Base-by-base conservation (phyloP, 1,140 invertebrate species). In the Anadara kagoshimensis region DNA sequence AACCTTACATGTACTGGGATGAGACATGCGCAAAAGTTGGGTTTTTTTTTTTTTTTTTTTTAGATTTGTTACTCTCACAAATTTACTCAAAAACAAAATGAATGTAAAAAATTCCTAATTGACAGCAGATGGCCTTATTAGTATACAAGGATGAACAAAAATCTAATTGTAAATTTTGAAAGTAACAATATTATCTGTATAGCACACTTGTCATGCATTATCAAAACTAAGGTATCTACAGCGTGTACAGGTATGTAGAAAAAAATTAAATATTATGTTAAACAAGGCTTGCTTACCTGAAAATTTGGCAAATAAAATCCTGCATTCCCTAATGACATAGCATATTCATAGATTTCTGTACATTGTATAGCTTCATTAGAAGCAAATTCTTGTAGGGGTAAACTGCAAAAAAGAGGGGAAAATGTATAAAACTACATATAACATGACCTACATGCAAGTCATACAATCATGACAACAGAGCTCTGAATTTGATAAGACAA, bases 311-410 rank as follows among this genome's bases (percentile, higher is more conserved):
- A 90, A 69, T 91, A 91, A 82, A 94, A 95, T 49, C 92, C 90
- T n/a, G 93, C 91, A 81, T 95, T 93, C 74, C 93, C 87, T 43
- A 98, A 91, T 75, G 93, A 93, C 57, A 94, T 92, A 0, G 96
- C 96, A 88, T 96, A 98, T 88, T 98, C 97, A 87, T 97, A 98
- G 63, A 98, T 94, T 89, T 98, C 96, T 0, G 96, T 98, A 85
- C 96, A 94, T 90, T 97, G 95, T 61, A 98, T 94, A 5, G 96
- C 95, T 86, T 95, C 93, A 83, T 94, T 94, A 44, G 92, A 93
- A 14, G 93, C 93, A 89, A 97, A 95, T 76, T 93, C 91, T 41
- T 84, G 76, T 68, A 90, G 83, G 5, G 88, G 80, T 47, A 88
- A 76, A 73, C 87, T 89, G 79, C 11, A 79, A 76, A 29, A 45